Percentiles rank a stretch among this genome's conserved stretches.
These are phyloP conservation scores for Hippasteria phrygiana DNA, from an alignment of 53 echinoderm and acorn worm genomes.

Conservation along the genomic window DNA sequence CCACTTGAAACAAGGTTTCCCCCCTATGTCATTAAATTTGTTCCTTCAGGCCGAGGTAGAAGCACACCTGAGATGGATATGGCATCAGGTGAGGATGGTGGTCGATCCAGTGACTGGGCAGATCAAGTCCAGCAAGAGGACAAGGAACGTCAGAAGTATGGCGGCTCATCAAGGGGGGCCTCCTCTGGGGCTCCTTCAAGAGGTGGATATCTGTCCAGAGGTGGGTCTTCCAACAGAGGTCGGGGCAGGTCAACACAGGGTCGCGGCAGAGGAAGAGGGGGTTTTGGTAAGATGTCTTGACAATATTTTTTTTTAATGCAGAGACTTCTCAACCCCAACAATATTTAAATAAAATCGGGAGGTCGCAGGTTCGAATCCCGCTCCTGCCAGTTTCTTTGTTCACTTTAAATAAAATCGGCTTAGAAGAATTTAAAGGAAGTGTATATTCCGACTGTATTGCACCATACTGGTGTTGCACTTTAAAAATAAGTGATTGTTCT, in stretches of 20 bases:
- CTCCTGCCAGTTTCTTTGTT: too few species aligned
- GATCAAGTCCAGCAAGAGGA: conserved; percentile 65
- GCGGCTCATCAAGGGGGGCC: conserved; percentile 20
- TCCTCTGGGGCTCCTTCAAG: conserved; percentile 59
- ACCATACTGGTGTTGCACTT: too few species aligned
- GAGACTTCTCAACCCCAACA: background rate
- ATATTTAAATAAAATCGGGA: too few species aligned
- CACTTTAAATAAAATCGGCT: too few species aligned
- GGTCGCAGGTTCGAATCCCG: too few species aligned
- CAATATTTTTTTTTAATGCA: background rate
- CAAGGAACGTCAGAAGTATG: background rate
- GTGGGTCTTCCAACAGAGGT: conserved; percentile 57
- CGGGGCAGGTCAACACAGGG: conserved; percentile 70
- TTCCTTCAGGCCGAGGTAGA: conserved; percentile 35
- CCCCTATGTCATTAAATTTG: too few species aligned
- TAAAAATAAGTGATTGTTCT: too few species aligned
- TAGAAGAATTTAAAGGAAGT: too few species aligned
- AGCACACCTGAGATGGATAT: conserved; percentile 22
- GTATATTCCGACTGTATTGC: too few species aligned
- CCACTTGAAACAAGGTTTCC: too few species aligned
- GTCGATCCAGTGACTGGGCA: conserved; percentile 66
- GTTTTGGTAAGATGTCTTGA: conserved; percentile 26
- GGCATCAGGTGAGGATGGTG: conserved; percentile 50
- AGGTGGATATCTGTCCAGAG: conserved; percentile 39
- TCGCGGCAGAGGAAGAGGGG: conserved; percentile 64